Evolutionary conservation across 2,797 vertebrate species (phyloP), one percentile per base, ranked within the genome.

Genomic region (Meriones psammophilus): DNA sequence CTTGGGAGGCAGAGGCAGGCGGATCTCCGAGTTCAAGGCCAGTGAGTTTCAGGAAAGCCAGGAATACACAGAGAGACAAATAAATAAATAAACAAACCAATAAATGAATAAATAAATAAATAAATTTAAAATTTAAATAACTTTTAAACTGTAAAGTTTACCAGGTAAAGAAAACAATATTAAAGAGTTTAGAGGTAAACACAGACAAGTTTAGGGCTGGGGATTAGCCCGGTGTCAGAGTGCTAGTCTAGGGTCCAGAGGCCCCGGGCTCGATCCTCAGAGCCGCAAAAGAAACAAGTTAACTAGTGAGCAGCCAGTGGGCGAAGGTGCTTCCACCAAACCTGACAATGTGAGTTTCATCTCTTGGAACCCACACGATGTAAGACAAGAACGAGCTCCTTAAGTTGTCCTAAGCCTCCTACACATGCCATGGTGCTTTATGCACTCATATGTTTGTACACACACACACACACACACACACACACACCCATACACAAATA

Each of bases 91-190:
- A 42, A 42, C 1, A 71, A 71, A 9, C 2, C 33, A 5, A n/a
- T 42, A 42, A 42, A 71, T n/a, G 36, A 69, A 71, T 18, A 71
- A 20, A 36, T 56, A 71, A 20, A 36, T 56, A 36, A n/a, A 71
- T 9, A 66, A 30, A 68, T 26, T 42, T 42, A 6, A 66, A 56
- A n/a, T 50, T 50, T 10, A 50, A 50, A 42, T 42, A 6, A 9
- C 4, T 83, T 73, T 58, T 56, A 39, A 74, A 73, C 73, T 36
- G 73, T 89, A 18, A 95, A 78, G 60, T 90, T 96, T 30, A 91
- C 66, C 92, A 69, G n/a, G 15, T 24, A 50, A 78, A 85, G 60
- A 89, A 68, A 89, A 30, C 0, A 60, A 18, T n/a, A 93, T 83
- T 26, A 60, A 85, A 62, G 10, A 56, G 81, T 85, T 88, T 80